A percentile compares a stretch with the other conserved stretches of the same genome.
These are phyloP conservation scores for Ernsta delagoae DNA, from an alignment of 2,888 invertebrate species.

Conservation along the genomic window DNA sequence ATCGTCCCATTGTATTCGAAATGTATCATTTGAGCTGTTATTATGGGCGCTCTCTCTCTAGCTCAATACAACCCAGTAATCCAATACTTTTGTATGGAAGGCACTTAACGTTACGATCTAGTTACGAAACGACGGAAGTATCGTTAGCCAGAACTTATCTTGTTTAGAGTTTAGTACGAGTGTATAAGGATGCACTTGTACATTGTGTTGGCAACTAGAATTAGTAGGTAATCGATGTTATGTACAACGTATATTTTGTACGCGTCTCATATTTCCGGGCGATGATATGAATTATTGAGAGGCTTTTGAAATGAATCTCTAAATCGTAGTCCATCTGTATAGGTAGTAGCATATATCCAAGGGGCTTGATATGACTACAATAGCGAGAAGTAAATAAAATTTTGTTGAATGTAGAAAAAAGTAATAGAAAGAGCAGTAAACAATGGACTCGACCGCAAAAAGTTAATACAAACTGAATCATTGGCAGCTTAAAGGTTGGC, in stretches of 20 bases:
- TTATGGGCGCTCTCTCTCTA: slow-evolving; percentile 80
- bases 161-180: slow-evolving; percentile 58
- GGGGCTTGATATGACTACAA: background rate
- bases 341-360: no score
- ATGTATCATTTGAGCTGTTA: slow-evolving; percentile 85
- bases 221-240: slow-evolving; percentile 38
- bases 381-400: slow-evolving; percentile 1
- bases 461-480: slow-evolving; percentile 62
- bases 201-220: slow-evolving; percentile 20
- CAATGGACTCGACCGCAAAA: slow-evolving; percentile 62
- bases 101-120: slow-evolving; percentile 74
- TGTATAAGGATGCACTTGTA: slow-evolving; percentile 43
- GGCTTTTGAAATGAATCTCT: slow-evolving; percentile 22
- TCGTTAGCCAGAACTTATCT: slow-evolving; percentile 55
- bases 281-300: slow-evolving; percentile 35
- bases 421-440: slow-evolving; percentile 56
- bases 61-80: slow-evolving; percentile 80
- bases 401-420: slow-evolving; percentile 8
- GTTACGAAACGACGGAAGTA: slow-evolving; percentile 69
- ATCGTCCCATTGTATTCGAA: slow-evolving; percentile 85
- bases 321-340: background rate
- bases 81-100: slow-evolving; percentile 84
- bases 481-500: slow-evolving; percentile 56
- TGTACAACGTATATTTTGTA: slow-evolving; percentile 25
- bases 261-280: slow-evolving; percentile 34